phyloP scores from a whole-genome alignment of 2,888 invertebrate genomes.

The Rhabditophanes sp. region DNA sequence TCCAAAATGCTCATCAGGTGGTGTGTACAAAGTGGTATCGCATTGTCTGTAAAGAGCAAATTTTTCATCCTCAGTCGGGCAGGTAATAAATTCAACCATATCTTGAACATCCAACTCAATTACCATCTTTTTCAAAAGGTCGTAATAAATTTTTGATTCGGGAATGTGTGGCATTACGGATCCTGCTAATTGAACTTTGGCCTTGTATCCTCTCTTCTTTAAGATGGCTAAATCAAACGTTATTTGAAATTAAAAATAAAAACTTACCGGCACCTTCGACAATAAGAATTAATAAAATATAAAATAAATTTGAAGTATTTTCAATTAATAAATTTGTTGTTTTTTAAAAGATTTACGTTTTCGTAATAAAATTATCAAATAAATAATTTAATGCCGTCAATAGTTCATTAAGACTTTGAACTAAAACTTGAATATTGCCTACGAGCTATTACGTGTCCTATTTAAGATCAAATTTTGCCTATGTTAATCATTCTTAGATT shows the following conservation, averaged over 20 bases:
- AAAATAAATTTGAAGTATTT: not conserved
- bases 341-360: no score
- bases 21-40: slow-evolving; percentile 63
- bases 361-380: no score
- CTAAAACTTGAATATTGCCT: no score
- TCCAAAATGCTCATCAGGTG: slow-evolving; percentile 92
- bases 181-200: slow-evolving; percentile 40
- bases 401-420: no score
- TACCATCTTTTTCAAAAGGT: slow-evolving; percentile 44
- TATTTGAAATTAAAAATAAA: not conserved
- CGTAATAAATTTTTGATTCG: slow-evolving; percentile 47
- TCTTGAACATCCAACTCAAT: slow-evolving; percentile 35
- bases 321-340: no score
- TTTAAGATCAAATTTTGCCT: no score
- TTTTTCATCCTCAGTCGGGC: slow-evolving; percentile 47
- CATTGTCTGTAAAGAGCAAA: slow-evolving; percentile 44
- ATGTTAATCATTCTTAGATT: no score
- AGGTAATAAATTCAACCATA: slow-evolving; percentile 47
- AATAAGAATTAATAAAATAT: not conserved
- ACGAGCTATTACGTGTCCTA: no score
- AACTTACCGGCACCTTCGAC: not conserved
- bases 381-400: no score
- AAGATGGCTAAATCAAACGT: slow-evolving; percentile 33
- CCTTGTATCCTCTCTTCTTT: slow-evolving; percentile 20
- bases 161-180: slow-evolving; percentile 47